Evolutionary conservation across 2,797 vertebrate genomes (phyloP).

Genomic region (Pantherophis alleghaniensis): DNA sequence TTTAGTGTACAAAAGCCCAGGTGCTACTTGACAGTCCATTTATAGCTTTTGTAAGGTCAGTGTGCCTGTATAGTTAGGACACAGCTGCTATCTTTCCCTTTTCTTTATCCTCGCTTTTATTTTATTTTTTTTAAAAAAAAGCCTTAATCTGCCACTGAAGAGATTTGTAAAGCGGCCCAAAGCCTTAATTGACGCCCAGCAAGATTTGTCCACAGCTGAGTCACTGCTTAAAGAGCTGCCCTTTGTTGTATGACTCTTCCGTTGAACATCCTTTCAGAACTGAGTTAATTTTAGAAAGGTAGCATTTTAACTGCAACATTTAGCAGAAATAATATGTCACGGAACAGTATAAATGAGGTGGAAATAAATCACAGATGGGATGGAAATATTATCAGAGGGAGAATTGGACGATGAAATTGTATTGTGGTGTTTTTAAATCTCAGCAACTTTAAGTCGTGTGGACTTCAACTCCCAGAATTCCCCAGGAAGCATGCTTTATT

Average conservation of each 20-base stretch:
- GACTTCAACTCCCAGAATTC: not conserved
- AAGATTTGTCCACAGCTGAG: constrained; percentile 36
- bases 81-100: constrained; percentile 49
- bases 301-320: constrained; percentile 16
- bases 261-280: not conserved
- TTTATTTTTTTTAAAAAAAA: constrained; percentile 32
- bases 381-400: not conserved
- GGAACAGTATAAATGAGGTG: not conserved
- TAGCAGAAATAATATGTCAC: not conserved
- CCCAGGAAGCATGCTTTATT: not conserved
- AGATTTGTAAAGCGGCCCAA: constrained; percentile 41
- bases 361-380: not conserved
- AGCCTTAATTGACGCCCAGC: constrained; percentile 54
- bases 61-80: constrained; percentile 12
- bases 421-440: not conserved
- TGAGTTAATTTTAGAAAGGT: constrained; percentile 10
- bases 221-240: constrained; percentile 22
- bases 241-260: not conserved
- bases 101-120: constrained; percentile 42
- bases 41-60: constrained; percentile 38
- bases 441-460: not conserved
- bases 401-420: not conserved
- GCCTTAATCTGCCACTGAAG: constrained; percentile 46
- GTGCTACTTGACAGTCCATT: constrained; percentile 21
- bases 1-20: constrained; percentile 21